phyloP scores from a whole-genome alignment of 1,140 invertebrate species.

The Chironomus tepperi region DNA sequence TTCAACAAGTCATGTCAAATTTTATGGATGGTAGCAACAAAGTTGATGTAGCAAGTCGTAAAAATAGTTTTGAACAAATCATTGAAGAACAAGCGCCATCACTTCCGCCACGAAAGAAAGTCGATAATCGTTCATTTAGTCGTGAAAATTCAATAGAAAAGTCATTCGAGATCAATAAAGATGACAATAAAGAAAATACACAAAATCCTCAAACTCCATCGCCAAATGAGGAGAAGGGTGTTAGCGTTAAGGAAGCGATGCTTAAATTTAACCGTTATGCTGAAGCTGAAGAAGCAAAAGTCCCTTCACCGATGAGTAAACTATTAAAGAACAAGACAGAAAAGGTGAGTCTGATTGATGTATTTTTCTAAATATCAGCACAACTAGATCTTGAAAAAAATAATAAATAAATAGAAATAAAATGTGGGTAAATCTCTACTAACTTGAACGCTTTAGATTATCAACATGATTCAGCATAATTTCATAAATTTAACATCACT shows the following conservation, averaged over 20 bases:
- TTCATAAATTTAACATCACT: neutral
- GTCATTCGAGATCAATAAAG: neutral
- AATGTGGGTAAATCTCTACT: neutral
- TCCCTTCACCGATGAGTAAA: slow-evolving; percentile 42
- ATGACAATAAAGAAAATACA: slow-evolving; percentile 26
- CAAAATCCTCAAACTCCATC: slow-evolving; percentile 9
- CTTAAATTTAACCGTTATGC: slow-evolving; percentile 88
- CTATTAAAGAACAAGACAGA: slow-evolving; percentile 51
- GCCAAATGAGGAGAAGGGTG: slow-evolving; percentile 40
- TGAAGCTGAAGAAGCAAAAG: slow-evolving; percentile 57
- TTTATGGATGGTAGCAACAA: neutral
- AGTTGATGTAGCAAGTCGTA: slow-evolving; percentile 28
- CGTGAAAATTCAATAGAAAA: slow-evolving; percentile 19
- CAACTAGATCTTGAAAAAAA: neutral
- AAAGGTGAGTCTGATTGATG: slow-evolving; percentile 45
- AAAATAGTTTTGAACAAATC: slow-evolving; percentile 29
- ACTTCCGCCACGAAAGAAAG: slow-evolving; percentile 35
- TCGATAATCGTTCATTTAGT: slow-evolving; percentile 27
- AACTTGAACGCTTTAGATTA: neutral
- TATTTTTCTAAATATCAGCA: slow-evolving; percentile 24
- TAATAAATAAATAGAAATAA: neutral
- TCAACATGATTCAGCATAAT: slow-evolving; percentile 19
- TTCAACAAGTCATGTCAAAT: slow-evolving; percentile 27
- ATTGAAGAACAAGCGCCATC: slow-evolving; percentile 35
- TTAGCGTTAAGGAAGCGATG: slow-evolving; percentile 84